phyloP scores from a whole-genome alignment of 23 tunicate species.

The Botrylloides violaceus region DNA sequence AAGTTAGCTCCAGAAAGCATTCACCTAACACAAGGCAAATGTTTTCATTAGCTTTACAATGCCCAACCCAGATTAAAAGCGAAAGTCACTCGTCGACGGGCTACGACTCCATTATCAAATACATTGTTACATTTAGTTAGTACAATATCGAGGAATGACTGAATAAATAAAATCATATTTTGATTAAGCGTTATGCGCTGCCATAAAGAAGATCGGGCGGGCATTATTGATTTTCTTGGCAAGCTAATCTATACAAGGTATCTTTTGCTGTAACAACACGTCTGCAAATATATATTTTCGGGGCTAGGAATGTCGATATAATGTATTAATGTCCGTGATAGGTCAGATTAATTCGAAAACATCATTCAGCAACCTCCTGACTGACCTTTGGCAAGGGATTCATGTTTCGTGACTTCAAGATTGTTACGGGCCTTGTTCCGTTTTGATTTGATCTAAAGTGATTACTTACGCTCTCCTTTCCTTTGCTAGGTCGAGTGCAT shows the following conservation, averaged over 20 bases:
- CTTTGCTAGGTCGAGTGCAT: conserved; percentile 77
- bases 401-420: too few species aligned
- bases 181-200: neutral
- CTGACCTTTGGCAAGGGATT: too few species aligned
- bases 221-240: neutral
- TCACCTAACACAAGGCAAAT: neutral
- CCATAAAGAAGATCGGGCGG: neutral
- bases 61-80: neutral
- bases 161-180: neutral
- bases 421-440: too few species aligned
- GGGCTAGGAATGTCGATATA: neutral
- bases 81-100: neutral
- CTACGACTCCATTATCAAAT: neutral
- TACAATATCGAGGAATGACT: neutral
- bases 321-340: too few species aligned
- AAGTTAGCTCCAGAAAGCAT: neutral
- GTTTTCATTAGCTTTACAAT: neutral
- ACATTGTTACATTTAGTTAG: neutral
- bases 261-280: neutral
- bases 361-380: too few species aligned
- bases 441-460: too few species aligned
- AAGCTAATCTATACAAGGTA: neutral
- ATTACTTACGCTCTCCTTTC: conserved; percentile 77
- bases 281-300: neutral
- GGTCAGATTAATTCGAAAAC: too few species aligned